Evolutionary conservation across 2,797 vertebrate genomes (phyloP), one percentile per base, ranked within the genome.

Genomic region (Lithobates pipiens): DNA sequence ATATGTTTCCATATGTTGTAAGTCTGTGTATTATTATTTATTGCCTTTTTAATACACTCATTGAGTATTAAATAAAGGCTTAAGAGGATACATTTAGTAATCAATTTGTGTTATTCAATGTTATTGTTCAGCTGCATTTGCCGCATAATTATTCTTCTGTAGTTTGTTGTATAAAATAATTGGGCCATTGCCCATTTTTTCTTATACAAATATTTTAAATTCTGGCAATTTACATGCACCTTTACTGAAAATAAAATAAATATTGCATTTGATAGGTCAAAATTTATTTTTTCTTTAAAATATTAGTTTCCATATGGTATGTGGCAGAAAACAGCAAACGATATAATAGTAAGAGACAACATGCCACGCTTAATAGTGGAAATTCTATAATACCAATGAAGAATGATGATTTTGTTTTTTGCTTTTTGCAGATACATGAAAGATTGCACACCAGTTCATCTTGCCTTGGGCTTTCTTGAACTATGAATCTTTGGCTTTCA

Each of bases 401-500:
- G 79, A 82, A 82, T 71, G 46, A 82, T 72, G 39, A 76, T 77
- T 86, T 77, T 77, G 54, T 85, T 73, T 86, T 77, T 86, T 77
- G 67, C 82, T 77, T 86, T 77, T 86, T 68, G 63, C 68, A 50
- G 85, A 44, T 82, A 81, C 63, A 65, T 73, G 57, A 82, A 57
- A 65, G 46, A 86, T 72, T 77, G 68, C 46, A 25, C n/a, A 42
- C 13, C 39, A 68, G 80, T 77, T 82, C 68, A 72, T 86, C 54
- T 69, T 82, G 85, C 80, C 80, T 77, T 44, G 23, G 72, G 85
- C 50, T 77, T 86, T 82, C 69, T 77, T 86, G 68, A 86, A 82
- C 85, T 86, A 73, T 77, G 75, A 86, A 78, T 86, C 85, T 82
- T 82, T 82, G 72, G 73, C 65, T 86, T 82, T 86, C 69, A 82